Percentiles rank a stretch among this genome's conserved stretches.
Conservation (phyloP, 2,888 invertebrate species). For the Yponomeuta plumbellus region DNA sequence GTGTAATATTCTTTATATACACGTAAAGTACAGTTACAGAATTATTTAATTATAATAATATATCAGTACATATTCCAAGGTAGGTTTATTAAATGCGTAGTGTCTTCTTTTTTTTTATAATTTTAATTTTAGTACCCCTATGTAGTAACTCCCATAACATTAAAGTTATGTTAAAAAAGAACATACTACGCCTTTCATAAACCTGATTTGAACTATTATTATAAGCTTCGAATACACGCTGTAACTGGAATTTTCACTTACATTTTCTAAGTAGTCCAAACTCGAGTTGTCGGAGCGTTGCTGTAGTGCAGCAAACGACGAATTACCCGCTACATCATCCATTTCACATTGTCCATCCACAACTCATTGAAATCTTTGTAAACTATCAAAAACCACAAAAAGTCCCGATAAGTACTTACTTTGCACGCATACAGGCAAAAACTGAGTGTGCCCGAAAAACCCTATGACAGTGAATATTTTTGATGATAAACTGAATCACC, state of each 20-base stretch:
- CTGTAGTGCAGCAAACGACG: constrained; percentile 17
- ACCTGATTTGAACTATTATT: too few relatives aligned
- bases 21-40: too few relatives aligned
- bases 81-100: too few relatives aligned
- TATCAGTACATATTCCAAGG: too few relatives aligned
- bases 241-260: constrained; percentile 29
- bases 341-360: neutral
- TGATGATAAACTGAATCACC: neutral
- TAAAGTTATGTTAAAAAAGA: too few relatives aligned
- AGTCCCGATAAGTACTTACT: neutral
- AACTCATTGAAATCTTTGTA: neutral
- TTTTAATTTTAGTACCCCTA: too few relatives aligned
- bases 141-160: too few relatives aligned
- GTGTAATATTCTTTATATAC: too few relatives aligned
- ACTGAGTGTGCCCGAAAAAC: constrained; percentile 2
- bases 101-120: too few relatives aligned
- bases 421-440: neutral
- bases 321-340: constrained; percentile 1
- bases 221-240: neutral
- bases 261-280: constrained; percentile 42
- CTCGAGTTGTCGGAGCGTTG: constrained; percentile 36
- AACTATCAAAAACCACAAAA: too few relatives aligned
- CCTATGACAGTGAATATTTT: constrained; percentile 8
- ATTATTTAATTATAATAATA: too few relatives aligned
- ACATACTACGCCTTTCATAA: too few relatives aligned